Base-by-base conservation (phyloP, 1,140 invertebrate species). In the Drosophila oshimai region DNA sequence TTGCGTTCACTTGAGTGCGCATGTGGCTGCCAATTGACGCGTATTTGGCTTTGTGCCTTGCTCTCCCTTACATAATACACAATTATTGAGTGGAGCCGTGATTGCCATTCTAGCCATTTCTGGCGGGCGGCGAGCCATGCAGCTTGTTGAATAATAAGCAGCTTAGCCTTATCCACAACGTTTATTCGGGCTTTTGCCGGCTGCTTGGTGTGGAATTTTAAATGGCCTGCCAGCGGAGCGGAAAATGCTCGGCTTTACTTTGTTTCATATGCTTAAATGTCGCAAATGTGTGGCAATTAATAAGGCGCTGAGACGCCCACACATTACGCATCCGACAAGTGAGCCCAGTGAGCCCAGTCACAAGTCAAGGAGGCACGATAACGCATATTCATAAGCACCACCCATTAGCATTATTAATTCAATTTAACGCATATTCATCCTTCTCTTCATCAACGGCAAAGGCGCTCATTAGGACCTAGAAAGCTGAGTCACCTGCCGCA, bases 21-120 rank as follows among this genome's bases (percentile, higher is more conserved):
- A 83, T 87, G 83, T 87, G 81, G 81, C 81, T 89, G 86, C 79
- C 84, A 80, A 89, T 89, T 89, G 86, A 84, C 84, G 86, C 79
- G 77, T 84, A 77, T 89, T 89, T 89, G 79, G 61, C 72, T 84
- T 89, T 80, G 49, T 77, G 84, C 72, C 80, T 79, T 74, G 28
- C 41, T 34, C 33, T 36, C n/a, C n/a, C 39, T 54, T 67, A 73
- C 61, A 83, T 73, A 83, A 83, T 60, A 64, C 54, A 83, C 78
- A 83, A 84, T 83, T 83, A 83, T 83, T 83, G 79, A 83, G 79
- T 57, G 36, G 36, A 33, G 62, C 69, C 44, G 79, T 86, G 80
- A 84, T 84, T 84, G 80, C 80, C 71, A 68, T 80, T 78, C 72
- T 84, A 86, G 80, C 80, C 71, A 68, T 80, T 78, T 75, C 75